A percentile compares a stretch with the other conserved stretches of the same genome.
These are phyloP conservation scores for Lasioglossum calceatum DNA, from an alignment of 2,888 invertebrate genomes.

Conservation along the genomic window DNA sequence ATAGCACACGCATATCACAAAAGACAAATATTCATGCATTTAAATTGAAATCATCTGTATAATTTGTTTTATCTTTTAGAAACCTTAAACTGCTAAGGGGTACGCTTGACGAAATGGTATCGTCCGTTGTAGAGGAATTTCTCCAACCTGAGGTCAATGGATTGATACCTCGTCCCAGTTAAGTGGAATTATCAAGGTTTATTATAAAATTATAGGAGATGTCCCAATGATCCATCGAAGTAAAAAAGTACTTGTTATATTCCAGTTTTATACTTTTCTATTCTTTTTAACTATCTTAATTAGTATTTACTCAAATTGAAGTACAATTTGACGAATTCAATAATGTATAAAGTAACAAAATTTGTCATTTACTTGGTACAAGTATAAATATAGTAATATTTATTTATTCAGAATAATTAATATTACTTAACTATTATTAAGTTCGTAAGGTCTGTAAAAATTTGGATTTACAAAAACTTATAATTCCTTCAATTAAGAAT, in stretches of 20 bases:
- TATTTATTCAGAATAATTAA: background rate
- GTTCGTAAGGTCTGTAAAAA: background rate
- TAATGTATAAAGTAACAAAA: background rate
- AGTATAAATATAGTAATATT: background rate
- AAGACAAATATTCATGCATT: background rate
- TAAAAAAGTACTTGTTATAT: background rate
- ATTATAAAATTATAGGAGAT: conserved; percentile 8
- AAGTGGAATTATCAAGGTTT: conserved; percentile 47
- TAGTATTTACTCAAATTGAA: background rate
- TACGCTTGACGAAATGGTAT: conserved; percentile 90
- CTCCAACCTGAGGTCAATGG: conserved; percentile 91
- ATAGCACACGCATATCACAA: background rate
- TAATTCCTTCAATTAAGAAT: background rate
- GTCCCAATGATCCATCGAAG: background rate
- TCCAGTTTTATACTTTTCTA: conserved; percentile 14
- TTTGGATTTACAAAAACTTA: background rate
- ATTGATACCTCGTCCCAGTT: conserved; percentile 84
- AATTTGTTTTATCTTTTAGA: conserved; percentile 83
- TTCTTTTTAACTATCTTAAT: background rate
- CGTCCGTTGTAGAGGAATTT: conserved; percentile 91
- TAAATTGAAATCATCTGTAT: conserved; percentile 4
- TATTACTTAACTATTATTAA: conserved; percentile 14
- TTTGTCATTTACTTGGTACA: background rate
- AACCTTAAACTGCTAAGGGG: conserved; percentile 87
- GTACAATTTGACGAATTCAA: background rate